Evolutionary conservation across 2,113 vertebrate genomes (phyloP), one percentile per base, ranked within the genome.

Genomic region (Carettochelys insculpta): DNA sequence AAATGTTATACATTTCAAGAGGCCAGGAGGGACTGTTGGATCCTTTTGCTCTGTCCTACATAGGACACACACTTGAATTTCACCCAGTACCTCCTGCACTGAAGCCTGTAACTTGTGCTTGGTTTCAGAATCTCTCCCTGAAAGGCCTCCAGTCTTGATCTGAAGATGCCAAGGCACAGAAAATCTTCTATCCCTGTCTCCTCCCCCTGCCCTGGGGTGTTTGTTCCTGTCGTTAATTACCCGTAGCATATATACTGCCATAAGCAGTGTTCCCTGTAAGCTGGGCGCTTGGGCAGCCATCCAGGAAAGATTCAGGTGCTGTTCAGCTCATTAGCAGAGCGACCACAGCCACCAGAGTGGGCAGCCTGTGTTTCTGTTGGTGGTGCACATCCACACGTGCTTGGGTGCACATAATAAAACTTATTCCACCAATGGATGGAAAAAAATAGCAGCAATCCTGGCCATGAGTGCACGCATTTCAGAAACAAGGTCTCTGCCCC

Each of bases 1-100:
- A 29, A 6, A 24, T 19, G 51, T 10, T 6, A 41, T 2, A 0
- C 0, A 0, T 4, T 51, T 50, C 7, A 25, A 22, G 27, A 56
- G 86, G 54, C 61, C 24, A 10, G 38, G 31, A 73, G 68, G 68
- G 68, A 73, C n/a, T 8, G 43, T 43, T 43, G 3, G 38, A 43
- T 73, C 22, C 25, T 73, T n/a, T 73, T 73, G 11, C n/a, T 14
- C 34, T 16, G 31, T 65, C 58, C 58, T 65, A 34, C 17, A 6
- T 19, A 65, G 24, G 38, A 43, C 68, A 73, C 22, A 25, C 19
- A 11, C 25, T 25, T 43, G 38, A 25, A 41, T 73, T 73, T 43
- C n/a, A 73, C 58, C 58, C 34, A 65, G 31, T 65, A 16, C 34
- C 34, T 73, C 68, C 41, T 73, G 38, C 6, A 25, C 8, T 73